Evolutionary conservation across 2,113 vertebrate genomes (phyloP).

Genomic region (Scopus umbretta): DNA sequence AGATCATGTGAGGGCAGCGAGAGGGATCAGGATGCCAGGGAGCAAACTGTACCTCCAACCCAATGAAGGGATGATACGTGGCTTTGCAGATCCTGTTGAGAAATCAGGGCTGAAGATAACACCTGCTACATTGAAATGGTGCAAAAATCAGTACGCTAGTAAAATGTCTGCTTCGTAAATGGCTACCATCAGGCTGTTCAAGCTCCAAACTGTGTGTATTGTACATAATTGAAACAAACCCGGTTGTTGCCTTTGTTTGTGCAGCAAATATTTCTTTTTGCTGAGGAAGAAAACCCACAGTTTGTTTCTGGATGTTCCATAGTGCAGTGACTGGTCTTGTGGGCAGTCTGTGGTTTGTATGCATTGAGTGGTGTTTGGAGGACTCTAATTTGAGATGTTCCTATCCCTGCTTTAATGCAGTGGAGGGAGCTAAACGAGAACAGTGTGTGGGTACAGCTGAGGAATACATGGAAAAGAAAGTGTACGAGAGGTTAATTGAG

Average conservation of each 20-base stretch:
- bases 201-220: not conserved
- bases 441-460: not conserved
- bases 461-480: not conserved
- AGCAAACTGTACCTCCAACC: not conserved
- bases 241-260: not conserved
- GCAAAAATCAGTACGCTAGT: not conserved
- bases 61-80: not conserved
- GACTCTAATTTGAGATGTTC: not conserved
- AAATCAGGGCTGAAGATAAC: not conserved
- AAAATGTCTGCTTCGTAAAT: not conserved
- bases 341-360: not conserved
- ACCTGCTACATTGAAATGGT: not conserved
- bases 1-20: not conserved
- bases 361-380: not conserved
- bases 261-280: not conserved
- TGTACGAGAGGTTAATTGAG: rapidly evolving
- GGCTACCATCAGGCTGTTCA: not conserved
- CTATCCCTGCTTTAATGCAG: not conserved
- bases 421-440: not conserved
- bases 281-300: not conserved
- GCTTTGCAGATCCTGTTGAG: not conserved
- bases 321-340: not conserved
- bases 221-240: not conserved
- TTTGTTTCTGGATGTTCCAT: not conserved
- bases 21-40: not conserved